These are phyloP conservation scores for Eurytoma californica DNA, from an alignment of 2,888 invertebrate species.

Conservation along the genomic window DNA sequence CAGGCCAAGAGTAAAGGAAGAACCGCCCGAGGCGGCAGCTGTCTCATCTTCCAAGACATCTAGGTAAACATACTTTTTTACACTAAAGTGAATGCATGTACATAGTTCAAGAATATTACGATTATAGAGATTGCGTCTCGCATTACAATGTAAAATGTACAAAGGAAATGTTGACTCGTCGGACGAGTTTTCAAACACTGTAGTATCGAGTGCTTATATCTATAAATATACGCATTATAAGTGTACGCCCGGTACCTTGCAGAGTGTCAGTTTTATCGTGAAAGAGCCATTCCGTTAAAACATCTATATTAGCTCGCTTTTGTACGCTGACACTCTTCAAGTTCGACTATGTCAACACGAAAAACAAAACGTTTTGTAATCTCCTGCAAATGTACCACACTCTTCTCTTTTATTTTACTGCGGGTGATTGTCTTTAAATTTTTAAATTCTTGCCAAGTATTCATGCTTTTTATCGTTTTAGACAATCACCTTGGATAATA, in stretches of 20 bases:
- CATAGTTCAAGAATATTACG: slow-evolving; percentile 40
- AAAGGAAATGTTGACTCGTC: slow-evolving; percentile 22
- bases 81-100: slow-evolving; percentile 67
- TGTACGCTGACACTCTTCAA: slow-evolving; percentile 50
- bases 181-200: slow-evolving; percentile 30
- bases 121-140: slow-evolving; percentile 43
- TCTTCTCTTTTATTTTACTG: slow-evolving; percentile 11
- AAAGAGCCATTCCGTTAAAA: not conserved
- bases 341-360: slow-evolving; percentile 28
- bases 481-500: slow-evolving; percentile 32
- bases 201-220: slow-evolving; percentile 30
- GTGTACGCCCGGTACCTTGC: slow-evolving; percentile 37
- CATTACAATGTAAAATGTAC: slow-evolving; percentile 44
- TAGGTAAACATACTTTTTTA: slow-evolving; percentile 73
- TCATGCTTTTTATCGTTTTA: slow-evolving; percentile 4
- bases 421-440: slow-evolving; percentile 30
- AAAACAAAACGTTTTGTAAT: slow-evolving; percentile 32
- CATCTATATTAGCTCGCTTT: slow-evolving; percentile 11
- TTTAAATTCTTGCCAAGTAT: not conserved
- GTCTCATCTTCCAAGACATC: slow-evolving; percentile 75
- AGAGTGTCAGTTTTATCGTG: slow-evolving; percentile 40
- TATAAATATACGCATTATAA: not conserved
- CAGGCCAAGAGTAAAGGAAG: slow-evolving; percentile 75
- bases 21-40: slow-evolving; percentile 74
- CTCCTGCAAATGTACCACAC: slow-evolving; percentile 13